Base-by-base conservation (phyloP, 2,797 vertebrate species). In the Mastacembelus armatus region DNA sequence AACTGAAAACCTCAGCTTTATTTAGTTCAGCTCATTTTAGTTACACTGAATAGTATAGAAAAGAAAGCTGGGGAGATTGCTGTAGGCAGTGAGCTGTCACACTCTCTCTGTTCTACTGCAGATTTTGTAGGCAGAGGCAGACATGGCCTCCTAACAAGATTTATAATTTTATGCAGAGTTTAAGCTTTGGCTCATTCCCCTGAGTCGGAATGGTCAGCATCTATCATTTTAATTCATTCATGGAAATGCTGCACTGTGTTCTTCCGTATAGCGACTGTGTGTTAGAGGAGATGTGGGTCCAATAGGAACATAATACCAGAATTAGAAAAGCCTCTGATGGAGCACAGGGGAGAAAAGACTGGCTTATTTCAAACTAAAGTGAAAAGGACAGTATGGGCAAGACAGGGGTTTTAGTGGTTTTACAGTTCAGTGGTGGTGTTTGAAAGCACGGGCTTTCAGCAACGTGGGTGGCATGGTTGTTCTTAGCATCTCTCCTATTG, bases 401-500 rank as follows among this genome's bases (percentile, higher is more conserved):
- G 93, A 95, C 95, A 92, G 94, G 95, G 94, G 94, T 95, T 95
- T 94, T 93, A 92, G 94, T 94, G 94, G 96, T 96, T 97, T 97
- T 96, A 96, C 95, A 97, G 95, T 95, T 96, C 94, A 94, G 93
- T 94, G 95, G 95, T 93, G 96, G 95, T 94, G 95, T 95, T 95
- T 95, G 95, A 97, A 95, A 96, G 94, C 94, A 42, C 87, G 88
- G 92, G 93, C 95, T 95, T 95, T 96, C 95, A 95, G 95, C 98
- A 93, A 96, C 95, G 96, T 99, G 98, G 97, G 98, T 99, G 98
- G 98, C 95, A 95, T 88, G 89, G 94, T 96, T 95, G 81, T 85
- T 95, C 94, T 95, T 94, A 93, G 95, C 95, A 94, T 96, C 95
- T 95, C 95, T 45, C 87, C 87, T 77, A 85, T 90, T 91, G 94